A percentile compares a stretch with the other conserved stretches of the same genome.
These are phyloP conservation scores for Drosophila miranda DNA, from an alignment of 1,140 invertebrate genomes.

Conservation along the genomic window DNA sequence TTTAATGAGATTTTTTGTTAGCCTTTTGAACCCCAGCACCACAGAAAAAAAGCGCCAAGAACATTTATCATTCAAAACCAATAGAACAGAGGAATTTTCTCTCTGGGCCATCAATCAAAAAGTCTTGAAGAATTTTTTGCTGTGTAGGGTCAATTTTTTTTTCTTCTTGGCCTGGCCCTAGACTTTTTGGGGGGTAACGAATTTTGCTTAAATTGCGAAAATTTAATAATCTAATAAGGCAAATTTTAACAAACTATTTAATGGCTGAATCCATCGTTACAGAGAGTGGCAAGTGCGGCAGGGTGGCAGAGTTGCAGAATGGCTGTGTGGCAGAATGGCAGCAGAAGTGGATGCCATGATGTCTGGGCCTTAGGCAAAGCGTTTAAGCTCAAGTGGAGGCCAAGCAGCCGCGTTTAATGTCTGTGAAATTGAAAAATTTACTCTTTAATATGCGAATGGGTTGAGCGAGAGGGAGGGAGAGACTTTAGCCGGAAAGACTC, in stretches of 20 bases:
- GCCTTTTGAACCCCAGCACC: background rate
- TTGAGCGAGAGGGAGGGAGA: slow-evolving; percentile 23
- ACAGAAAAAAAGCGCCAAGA: background rate
- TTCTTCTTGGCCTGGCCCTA: slow-evolving; percentile 12
- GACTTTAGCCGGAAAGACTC: slow-evolving; percentile 67
- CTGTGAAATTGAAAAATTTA: slow-evolving; percentile 80
- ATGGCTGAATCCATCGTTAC: slow-evolving; percentile 56
- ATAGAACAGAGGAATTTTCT: slow-evolving; percentile 2
- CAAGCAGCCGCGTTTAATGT: slow-evolving; percentile 74
- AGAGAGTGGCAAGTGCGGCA: slow-evolving; percentile 14
- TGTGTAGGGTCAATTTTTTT: slow-evolving; percentile 2
- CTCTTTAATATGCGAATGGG: slow-evolving; percentile 78
- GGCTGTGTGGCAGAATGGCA: background rate
- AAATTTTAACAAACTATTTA: slow-evolving; percentile 81
- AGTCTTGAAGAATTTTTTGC: slow-evolving; percentile 15
- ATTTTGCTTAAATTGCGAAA: slow-evolving; percentile 76
- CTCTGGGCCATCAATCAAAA: slow-evolving; percentile 24
- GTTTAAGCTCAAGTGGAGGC: slow-evolving; percentile 64
- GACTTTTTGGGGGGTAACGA: slow-evolving; percentile 59
- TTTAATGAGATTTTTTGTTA: slow-evolving; percentile 31
- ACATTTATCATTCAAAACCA: slow-evolving; percentile 44
- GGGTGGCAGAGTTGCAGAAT: slow-evolving; percentile 3
- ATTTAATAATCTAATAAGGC: slow-evolving; percentile 80
- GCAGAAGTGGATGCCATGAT: background rate
- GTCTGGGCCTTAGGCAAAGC: slow-evolving; percentile 59